Percentiles rank a stretch among this genome's conserved stretches.
phyloP scores from a whole-genome alignment of 2,113 vertebrate genomes.

The Rhynchopsitta pachyrhyncha region DNA sequence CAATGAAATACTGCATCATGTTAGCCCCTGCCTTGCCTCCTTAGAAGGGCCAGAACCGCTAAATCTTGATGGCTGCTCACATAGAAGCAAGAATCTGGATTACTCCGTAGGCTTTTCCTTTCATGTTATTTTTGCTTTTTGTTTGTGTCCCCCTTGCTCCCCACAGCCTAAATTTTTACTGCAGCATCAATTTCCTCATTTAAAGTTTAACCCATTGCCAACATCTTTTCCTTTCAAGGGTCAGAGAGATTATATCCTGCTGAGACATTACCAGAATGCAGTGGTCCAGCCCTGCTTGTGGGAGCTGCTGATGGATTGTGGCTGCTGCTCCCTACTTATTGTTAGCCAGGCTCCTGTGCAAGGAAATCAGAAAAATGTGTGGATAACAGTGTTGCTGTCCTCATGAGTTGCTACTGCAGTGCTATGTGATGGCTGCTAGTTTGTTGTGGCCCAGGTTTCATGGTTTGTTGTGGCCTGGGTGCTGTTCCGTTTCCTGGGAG shows the following conservation, averaged over 20 bases:
- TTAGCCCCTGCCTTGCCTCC: background rate
- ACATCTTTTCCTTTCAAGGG: background rate
- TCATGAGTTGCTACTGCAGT: background rate
- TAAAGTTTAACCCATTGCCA: background rate
- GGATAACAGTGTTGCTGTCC: fast-evolving
- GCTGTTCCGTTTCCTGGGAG: background rate
- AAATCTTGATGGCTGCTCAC: background rate
- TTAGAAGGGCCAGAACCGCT: background rate
- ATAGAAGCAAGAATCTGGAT: background rate
- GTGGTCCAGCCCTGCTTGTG: background rate
- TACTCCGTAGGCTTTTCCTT: background rate
- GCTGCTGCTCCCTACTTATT: background rate
- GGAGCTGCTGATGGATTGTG: background rate
- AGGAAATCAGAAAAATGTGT: background rate
- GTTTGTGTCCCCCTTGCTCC: background rate
- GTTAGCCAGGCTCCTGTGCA: background rate
- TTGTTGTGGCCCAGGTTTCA: background rate
- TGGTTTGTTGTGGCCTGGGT: background rate
- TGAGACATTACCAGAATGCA: background rate
- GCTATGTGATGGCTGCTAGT: background rate
- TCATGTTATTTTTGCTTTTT: background rate
- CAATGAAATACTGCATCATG: background rate
- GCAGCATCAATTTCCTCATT: background rate
- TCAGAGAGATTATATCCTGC: background rate
- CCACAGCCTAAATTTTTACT: background rate